A percentile compares a stretch with the other conserved stretches of the same genome.
Conservation (phyloP, 1,140 invertebrate species). For the Aphis gossypii region DNA sequence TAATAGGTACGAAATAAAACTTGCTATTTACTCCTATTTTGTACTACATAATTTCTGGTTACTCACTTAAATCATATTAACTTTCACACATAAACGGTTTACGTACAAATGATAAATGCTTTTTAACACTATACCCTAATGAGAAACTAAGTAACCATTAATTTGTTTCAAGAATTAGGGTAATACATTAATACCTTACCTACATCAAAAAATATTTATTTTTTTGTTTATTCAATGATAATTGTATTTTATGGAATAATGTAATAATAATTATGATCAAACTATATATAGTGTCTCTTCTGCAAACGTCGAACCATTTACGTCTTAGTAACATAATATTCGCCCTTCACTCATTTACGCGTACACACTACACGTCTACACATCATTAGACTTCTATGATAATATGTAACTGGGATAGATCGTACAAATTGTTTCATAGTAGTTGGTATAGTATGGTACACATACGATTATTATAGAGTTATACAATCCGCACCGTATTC, state of each 20-base stretch:
- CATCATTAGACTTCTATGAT: background rate
- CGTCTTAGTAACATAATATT: background rate
- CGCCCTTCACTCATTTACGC: constrained; percentile 30
- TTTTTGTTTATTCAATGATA: background rate
- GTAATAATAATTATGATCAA: constrained; percentile 1
- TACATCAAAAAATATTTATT: background rate
- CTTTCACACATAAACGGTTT: background rate
- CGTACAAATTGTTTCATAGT: constrained; percentile 40
- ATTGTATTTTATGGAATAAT: background rate
- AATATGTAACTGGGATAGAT: constrained; percentile 47
- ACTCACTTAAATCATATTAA: background rate
- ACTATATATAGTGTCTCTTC: constrained; percentile 13
- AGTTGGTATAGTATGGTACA: background rate
- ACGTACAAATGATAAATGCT: background rate
- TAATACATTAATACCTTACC: background rate
- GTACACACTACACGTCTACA: background rate
- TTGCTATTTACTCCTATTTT: too few species aligned
- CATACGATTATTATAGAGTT: constrained; percentile 21
- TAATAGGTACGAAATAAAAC: background rate
- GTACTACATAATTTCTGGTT: background rate
- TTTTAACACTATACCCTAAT: background rate
- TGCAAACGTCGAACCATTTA: constrained; percentile 11
- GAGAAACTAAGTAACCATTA: background rate
- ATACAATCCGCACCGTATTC: background rate
- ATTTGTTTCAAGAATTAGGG: background rate